Evolutionary conservation across 1,140 invertebrate species (phyloP), one percentile per base, ranked within the genome.

Genomic region (Cyclargus thomasi): DNA sequence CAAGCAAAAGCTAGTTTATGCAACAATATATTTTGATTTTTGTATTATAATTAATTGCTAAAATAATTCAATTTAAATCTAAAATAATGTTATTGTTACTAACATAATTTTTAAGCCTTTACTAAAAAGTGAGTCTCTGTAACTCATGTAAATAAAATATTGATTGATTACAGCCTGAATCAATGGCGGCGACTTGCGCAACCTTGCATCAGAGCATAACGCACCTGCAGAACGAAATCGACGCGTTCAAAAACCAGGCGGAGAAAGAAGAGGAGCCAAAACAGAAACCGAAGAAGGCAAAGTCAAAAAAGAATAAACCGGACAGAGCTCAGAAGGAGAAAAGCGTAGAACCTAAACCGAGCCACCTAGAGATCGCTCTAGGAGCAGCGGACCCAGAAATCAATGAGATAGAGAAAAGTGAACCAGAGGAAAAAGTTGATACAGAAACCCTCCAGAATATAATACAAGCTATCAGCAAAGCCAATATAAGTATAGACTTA

Each of bases 131-230:
- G n/a, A n/a, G n/a, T n/a, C n/a, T n/a, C n/a, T n/a, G n/a, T n/a
- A n/a, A n/a, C n/a, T n/a, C n/a, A n/a, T n/a, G 23, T 29, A 29
- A 3, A 0, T 29, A 29, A 7, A 8, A 29, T 6, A 23, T 23
- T 23, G 23, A 23, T 23, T 29, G 5, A 21, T 63, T 68, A 8
- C 69, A 93, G 90, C 91, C 93, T 36, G 93, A 94, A 67, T 85
- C 91, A 18, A 92, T 94, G 89, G 88, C 92, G 0, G 91, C 92
- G 1, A 92, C 93, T 68, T 93, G 93, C 69, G 91, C 91, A 8
- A 90, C 93, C 68, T 78, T 94, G 4, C 91, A 92, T 65, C 91
- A 93, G 67, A 93, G 92, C 66, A 80, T 94, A 21, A 91, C 91
- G 2, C 91, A 93, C 70, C 75, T 93, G 18, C 92, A 94, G 71